Evolutionary conservation across 2,113 vertebrate species (phyloP).

Genomic region (Rhadina sibilatrix): DNA sequence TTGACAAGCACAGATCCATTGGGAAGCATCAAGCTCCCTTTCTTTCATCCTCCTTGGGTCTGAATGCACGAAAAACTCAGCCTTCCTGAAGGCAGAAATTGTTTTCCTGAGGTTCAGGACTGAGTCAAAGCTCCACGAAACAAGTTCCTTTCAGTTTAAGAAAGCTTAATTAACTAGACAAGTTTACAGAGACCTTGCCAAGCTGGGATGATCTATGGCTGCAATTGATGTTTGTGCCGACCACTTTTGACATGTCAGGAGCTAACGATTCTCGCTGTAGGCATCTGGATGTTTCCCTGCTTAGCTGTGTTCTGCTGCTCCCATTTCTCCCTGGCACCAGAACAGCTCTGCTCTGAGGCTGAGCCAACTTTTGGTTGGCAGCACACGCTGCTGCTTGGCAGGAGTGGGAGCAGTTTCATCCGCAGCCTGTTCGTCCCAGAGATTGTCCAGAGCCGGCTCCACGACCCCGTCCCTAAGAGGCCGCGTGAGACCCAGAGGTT

Average conservation of each 20-base stretch:
- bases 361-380: conserved; percentile 22
- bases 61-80: not conserved
- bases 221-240: not conserved
- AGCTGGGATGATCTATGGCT: not conserved
- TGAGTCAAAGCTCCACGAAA: not conserved
- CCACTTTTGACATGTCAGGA: not conserved
- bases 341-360: not conserved
- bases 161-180: conserved; percentile 21
- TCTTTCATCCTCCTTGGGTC: not conserved
- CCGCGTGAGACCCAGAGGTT: not conserved
- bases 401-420: not conserved
- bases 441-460: not conserved
- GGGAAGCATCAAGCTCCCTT: not conserved
- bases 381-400: not conserved
- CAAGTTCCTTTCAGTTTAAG: not conserved
- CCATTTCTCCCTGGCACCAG: conserved; percentile 21
- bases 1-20: not conserved
- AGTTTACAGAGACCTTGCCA: conserved; percentile 10
- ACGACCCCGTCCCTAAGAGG: not conserved
- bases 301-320: conserved; percentile 3
- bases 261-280: not conserved
- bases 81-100: not conserved
- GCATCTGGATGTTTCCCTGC: not conserved
- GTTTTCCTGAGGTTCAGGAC: not conserved
- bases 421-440: not conserved